Evolutionary conservation across 2,113 vertebrate genomes (phyloP), one percentile per base, ranked within the genome.

Genomic region (Pandion haliaetus): DNA sequence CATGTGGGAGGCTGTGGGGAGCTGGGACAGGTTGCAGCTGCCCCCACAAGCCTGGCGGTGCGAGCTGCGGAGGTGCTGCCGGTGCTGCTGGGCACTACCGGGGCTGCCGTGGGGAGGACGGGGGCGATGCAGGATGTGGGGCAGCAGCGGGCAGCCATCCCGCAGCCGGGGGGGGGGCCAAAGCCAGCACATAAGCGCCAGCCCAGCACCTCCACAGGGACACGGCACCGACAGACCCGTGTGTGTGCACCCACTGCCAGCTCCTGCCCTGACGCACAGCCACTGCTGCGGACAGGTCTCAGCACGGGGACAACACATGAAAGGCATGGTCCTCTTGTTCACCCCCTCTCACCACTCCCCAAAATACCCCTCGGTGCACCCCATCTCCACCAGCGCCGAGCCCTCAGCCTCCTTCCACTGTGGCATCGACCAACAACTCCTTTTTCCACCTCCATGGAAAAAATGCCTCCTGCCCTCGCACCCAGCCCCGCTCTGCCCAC

Each of bases 191-290:
- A 5, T 31, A 52, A 61, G 49, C 42, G 40, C 54, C 62, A 81
- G 63, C 54, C 40, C 72, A 38, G 42, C 44, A 32, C 66, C 62
- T 65, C 86, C 34, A 11, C 36, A 19, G 58, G 55, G 58, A 52
- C 1, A 0, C 2, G 1, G 58, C 79, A 63, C 61, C 0, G 1
- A 32, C 42, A 59, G 54, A 52, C 23, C 49, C 1, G 1, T 4
- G 2, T 6, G 29, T 3, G 67, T 1, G 8, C 25, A 17, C 24
- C 26, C 9, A 0, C 74, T 31, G 54, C 45, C 6, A 4, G 80
- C 70, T 78, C 26, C 59, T 36, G 84, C 77, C 70, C 58, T 2
- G 8, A 20, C 1, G 2, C 59, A 9, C 1, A 0, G 72, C 77
- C 1, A 3, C 83, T 36, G 67, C 49, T 21, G 4, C 3, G 1